A percentile compares a stretch with the other conserved stretches of the same genome.
Evolutionary conservation across 1,140 invertebrate species (phyloP).

Genomic region (Eciton burchellii): DNA sequence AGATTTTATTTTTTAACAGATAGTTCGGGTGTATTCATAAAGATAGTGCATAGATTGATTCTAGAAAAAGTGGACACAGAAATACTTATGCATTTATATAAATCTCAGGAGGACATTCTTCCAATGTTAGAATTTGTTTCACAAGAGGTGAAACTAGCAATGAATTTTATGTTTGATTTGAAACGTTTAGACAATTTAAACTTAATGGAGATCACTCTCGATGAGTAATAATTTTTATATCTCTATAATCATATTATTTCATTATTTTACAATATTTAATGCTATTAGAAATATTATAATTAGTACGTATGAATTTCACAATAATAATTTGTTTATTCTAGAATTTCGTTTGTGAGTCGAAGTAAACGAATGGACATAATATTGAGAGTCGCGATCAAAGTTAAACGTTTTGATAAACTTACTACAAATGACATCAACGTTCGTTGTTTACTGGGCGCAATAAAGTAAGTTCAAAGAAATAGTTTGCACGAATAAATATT

Average conservation of each 20-base stretch:
- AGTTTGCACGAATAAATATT: neutral
- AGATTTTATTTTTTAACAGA: conserved; percentile 46
- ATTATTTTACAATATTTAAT: conserved; percentile 3
- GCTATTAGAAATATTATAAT: conserved; percentile 18
- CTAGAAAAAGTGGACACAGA: conserved; percentile 68
- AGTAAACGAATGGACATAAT: conserved; percentile 73
- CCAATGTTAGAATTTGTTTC: conserved; percentile 72
- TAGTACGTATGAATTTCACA: neutral
- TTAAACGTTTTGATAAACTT: conserved; percentile 76
- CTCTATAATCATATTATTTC: neutral
- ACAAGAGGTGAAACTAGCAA: conserved; percentile 72
- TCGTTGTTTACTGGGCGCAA: conserved; percentile 69
- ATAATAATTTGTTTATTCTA: conserved; percentile 65
- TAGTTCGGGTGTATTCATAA: conserved; percentile 62
- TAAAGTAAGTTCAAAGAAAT: conserved; percentile 71
- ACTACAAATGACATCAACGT: conserved; percentile 68
- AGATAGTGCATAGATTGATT: conserved; percentile 74
- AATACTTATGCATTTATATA: conserved; percentile 56
- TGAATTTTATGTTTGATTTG: conserved; percentile 78
- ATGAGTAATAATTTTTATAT: conserved; percentile 71
- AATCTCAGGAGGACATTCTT: conserved; percentile 69
- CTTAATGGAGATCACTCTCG: conserved; percentile 69
- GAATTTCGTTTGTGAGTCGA: conserved; percentile 70
- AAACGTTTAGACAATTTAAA: conserved; percentile 66
- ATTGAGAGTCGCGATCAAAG: conserved; percentile 68